These are phyloP conservation scores for Ochotona princeps DNA, from an alignment of 2,113 vertebrate genomes.

Conservation along the genomic window DNA sequence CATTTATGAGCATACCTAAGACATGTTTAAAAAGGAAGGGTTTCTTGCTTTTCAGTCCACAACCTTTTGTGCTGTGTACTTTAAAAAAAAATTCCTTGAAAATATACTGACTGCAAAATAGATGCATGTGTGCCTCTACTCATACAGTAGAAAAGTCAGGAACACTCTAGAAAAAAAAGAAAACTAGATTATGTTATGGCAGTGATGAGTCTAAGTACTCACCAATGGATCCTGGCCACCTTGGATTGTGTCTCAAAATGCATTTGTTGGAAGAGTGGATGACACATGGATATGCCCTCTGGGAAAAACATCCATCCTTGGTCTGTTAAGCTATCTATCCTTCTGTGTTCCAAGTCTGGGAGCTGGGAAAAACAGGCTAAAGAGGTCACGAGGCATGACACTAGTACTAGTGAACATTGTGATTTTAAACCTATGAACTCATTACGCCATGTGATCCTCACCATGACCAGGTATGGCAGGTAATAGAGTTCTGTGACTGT, in stretches of 20 bases:
- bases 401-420: neutral
- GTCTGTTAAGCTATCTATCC: constrained; percentile 8
- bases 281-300: neutral
- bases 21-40: constrained; percentile 22
- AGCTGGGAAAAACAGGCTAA: neutral
- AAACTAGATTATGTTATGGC: neutral
- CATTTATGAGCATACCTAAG: neutral
- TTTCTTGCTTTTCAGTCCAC: neutral
- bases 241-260: constrained; percentile 11
- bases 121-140: neutral
- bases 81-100: constrained; percentile 45
- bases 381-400: neutral
- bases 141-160: neutral
- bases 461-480: neutral
- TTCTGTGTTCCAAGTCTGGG: neutral
- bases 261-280: neutral
- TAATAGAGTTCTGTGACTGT: neutral
- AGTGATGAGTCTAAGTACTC: neutral
- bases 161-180: neutral
- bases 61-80: neutral
- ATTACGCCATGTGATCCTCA: neutral
- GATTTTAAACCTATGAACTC: constrained; percentile 18
- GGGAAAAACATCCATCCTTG: neutral
- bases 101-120: constrained; percentile 27
- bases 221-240: neutral